Conservation (phyloP, 2,113 vertebrate species). For the Callionymus lyra region DNA sequence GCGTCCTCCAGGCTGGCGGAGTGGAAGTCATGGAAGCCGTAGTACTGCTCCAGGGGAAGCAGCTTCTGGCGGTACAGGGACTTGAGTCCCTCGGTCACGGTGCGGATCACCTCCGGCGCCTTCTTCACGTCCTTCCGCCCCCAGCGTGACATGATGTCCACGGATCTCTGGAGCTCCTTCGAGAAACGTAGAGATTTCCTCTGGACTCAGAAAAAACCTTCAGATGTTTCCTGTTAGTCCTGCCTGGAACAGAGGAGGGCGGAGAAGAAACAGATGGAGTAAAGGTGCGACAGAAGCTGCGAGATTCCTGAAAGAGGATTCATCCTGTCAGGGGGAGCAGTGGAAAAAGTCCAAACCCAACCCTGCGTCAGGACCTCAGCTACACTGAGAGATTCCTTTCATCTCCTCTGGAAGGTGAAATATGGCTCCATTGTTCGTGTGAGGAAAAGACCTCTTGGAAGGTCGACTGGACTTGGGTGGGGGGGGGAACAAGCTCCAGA, state of each 20-base stretch:
- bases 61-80: conserved; percentile 79
- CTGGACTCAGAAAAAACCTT: conserved; percentile 25
- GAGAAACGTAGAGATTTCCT: conserved; percentile 47
- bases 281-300: too few species aligned
- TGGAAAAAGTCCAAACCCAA: conserved; percentile 52
- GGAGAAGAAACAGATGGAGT: neutral
- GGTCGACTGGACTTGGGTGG: conserved; percentile 3
- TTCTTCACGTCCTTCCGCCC: conserved; percentile 72
- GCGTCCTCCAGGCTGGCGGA: conserved; percentile 81
- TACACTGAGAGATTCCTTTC: conserved; percentile 1
- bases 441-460: conserved; percentile 5
- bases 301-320: neutral
- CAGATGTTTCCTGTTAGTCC: conserved; percentile 60
- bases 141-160: conserved; percentile 80
- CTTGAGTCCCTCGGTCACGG: conserved; percentile 81
- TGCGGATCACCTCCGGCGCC: conserved; percentile 78
- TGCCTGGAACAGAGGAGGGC: conserved; percentile 19
- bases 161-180: too few species aligned
- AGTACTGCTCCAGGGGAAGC: conserved; percentile 79
- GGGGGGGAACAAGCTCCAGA: conserved; percentile 9
- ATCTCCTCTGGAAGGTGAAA: conserved; percentile 21
- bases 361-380: conserved; percentile 12
- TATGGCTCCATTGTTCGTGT: conserved; percentile 4
- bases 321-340: conserved; percentile 10
- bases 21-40: conserved; percentile 84